A percentile compares a stretch with the other conserved stretches of the same genome.
Evolutionary conservation across 2,113 vertebrate species (phyloP).

Genomic region (Toxotes chatareus): DNA sequence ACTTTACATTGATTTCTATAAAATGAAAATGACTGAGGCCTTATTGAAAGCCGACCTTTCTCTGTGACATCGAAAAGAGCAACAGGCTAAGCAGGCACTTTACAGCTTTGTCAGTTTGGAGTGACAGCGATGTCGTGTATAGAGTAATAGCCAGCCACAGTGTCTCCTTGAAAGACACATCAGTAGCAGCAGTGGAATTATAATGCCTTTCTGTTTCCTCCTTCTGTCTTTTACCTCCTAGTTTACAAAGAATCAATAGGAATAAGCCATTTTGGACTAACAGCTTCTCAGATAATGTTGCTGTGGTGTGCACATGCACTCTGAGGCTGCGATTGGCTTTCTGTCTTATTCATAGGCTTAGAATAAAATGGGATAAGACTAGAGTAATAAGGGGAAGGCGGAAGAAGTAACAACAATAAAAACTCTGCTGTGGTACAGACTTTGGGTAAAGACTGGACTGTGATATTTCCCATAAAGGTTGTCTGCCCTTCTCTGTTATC

Average conservation of each 20-base stretch:
- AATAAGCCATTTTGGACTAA: slow-evolving; percentile 57
- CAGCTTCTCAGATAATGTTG: slow-evolving; percentile 49
- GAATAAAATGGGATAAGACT: slow-evolving; percentile 29
- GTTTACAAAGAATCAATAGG: slow-evolving; percentile 57
- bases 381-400: slow-evolving; percentile 21
- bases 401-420: slow-evolving; percentile 49
- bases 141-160: slow-evolving; percentile 18
- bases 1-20: slow-evolving; percentile 40
- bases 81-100: slow-evolving; percentile 56
- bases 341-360: slow-evolving; percentile 41
- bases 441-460: slow-evolving; percentile 51
- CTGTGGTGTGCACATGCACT: slow-evolving; percentile 32
- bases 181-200: slow-evolving; percentile 28
- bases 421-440: slow-evolving; percentile 29
- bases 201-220: slow-evolving; percentile 45
- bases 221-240: slow-evolving; percentile 19
- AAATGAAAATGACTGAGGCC: slow-evolving; percentile 7
- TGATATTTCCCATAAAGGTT: slow-evolving; percentile 68
- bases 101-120: slow-evolving; percentile 43
- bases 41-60: slow-evolving; percentile 43
- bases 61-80: slow-evolving; percentile 39
- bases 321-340: slow-evolving; percentile 48
- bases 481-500: slow-evolving; percentile 52
- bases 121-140: slow-evolving; percentile 34
- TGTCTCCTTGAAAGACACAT: slow-evolving; percentile 49